Base-by-base conservation (phyloP, 1,140 invertebrate species). In the Metopolophium dirhodum region DNA sequence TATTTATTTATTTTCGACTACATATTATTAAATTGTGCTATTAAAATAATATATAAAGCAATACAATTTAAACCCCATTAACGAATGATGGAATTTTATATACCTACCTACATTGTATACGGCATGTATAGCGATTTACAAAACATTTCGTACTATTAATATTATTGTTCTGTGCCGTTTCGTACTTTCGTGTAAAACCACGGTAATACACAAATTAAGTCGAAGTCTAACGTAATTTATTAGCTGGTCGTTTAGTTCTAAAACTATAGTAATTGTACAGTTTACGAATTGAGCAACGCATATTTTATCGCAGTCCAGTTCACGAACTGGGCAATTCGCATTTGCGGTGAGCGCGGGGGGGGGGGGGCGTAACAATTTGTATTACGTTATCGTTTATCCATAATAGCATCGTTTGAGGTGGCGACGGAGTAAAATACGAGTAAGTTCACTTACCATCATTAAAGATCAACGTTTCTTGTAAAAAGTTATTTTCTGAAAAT, bases 171-270 rank as follows among this genome's bases (percentile, higher is more conserved):
- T 77, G n/a, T n/a, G 30, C 30, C n/a, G 14, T 77, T n/a, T 77
- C 61, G 30, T 77, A 77, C 61, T 77, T 77, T n/a, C 18, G 14
- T 77, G 61, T 77, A 77, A 77, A 77, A 77, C 61, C 61, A n/a
- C 61, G 61, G 61, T 35, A 77, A 77, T 77, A 77, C 61, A 77
- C 61, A 77, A 77, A 77, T 77, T 77, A 77, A 77, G 61, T 77
- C 61, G 61, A 77, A 77, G 30, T 77, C 30, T 77, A n/a, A 77
- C 4, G 61, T 35, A 77, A 77, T 77, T 77, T 77, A 77, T 77
- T n/a, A 77, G 61, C 61, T 18, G n/a, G 30, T 77, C 61, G 61
- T 77, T 20, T 77, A 77, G 61, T 77, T 77, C 61, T 77, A 77
- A 77, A 77, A 77, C 61, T 77, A n/a, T 68, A n/a, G 61, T 77